These are phyloP conservation scores for Drosophila lacicola DNA, from an alignment of 2,888 invertebrate species.

Conservation along the genomic window DNA sequence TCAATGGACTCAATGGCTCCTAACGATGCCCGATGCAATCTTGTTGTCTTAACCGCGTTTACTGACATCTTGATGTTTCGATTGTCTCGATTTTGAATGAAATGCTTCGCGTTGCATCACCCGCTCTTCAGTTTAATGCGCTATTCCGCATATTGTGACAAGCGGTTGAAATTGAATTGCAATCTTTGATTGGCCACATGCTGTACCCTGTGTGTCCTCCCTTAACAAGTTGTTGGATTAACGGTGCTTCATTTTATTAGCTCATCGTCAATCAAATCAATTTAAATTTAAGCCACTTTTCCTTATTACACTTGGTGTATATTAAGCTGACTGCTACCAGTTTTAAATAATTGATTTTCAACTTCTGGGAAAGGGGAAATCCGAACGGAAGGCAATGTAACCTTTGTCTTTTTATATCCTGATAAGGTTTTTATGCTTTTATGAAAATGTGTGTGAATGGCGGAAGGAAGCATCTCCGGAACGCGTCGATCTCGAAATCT, in stretches of 20 bases:
- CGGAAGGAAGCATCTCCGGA: too few species aligned
- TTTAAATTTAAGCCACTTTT: slow-evolving; percentile 18
- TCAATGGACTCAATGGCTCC: slow-evolving; percentile 52
- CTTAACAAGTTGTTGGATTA: slow-evolving; percentile 40
- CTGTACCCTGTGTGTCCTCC: slow-evolving; percentile 6
- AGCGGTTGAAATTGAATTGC: slow-evolving; percentile 70
- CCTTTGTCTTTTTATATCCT: too few species aligned
- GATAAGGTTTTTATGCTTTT: too few species aligned
- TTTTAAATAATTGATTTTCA: slow-evolving; percentile 1
- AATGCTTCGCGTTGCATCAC: slow-evolving; percentile 64
- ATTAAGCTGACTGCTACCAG: neutral
- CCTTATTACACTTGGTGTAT: neutral
- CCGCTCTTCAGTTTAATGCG: slow-evolving; percentile 59
- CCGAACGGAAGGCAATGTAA: too few species aligned
- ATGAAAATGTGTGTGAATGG: too few species aligned
- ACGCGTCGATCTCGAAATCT: too few species aligned
- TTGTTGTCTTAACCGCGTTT: slow-evolving; percentile 74
- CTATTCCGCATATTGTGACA: slow-evolving; percentile 68
- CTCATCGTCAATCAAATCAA: slow-evolving; percentile 28
- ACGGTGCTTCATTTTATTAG: slow-evolving; percentile 27
- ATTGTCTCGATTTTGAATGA: slow-evolving; percentile 76
- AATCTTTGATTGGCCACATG: slow-evolving; percentile 72
- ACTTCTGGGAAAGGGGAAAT: neutral
- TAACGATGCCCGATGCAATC: slow-evolving; percentile 73
- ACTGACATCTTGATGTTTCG: slow-evolving; percentile 76